Evolutionary conservation across 64 coral and sea anemone species (phyloP).

Genomic region (Acropora tenuis): DNA sequence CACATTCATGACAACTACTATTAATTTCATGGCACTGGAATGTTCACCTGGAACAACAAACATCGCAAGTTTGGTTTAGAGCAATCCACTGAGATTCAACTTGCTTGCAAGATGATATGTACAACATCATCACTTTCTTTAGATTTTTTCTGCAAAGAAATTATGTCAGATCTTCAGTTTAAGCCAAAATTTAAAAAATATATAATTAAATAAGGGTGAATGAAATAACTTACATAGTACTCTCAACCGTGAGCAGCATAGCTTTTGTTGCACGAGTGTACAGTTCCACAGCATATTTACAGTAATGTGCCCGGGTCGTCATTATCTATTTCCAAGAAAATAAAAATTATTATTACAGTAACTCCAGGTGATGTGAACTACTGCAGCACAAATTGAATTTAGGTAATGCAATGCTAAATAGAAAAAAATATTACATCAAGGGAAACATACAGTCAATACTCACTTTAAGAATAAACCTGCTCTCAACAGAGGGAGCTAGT

Average conservation of each 20-base stretch:
- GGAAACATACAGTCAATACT: no score
- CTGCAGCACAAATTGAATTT: no score
- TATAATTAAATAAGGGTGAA: not conserved
- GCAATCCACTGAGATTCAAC: slow-evolving; percentile 42
- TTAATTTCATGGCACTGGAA: not conserved
- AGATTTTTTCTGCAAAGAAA: slow-evolving; percentile 52
- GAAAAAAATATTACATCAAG: no score
- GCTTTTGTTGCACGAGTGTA: slow-evolving; percentile 69
- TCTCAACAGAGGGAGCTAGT: no score
- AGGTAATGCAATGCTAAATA: no score
- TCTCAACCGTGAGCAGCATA: slow-evolving; percentile 60
- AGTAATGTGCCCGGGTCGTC: slow-evolving; percentile 73
- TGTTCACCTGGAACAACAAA: slow-evolving; percentile 35
- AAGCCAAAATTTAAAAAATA: not conserved
- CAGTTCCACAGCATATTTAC: slow-evolving; percentile 62
- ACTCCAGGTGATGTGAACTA: not conserved
- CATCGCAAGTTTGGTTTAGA: slow-evolving; percentile 24
- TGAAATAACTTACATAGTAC: slow-evolving; percentile 55
- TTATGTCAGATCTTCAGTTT: not conserved
- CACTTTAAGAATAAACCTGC: no score
- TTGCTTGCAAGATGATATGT: slow-evolving; percentile 46
- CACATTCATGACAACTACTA: no score
- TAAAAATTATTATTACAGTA: not conserved
- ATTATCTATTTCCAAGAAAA: slow-evolving; percentile 50
- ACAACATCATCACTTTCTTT: slow-evolving; percentile 64